Evolutionary conservation across 2,113 vertebrate species (phyloP).

Genomic region (Reinhardtius hippoglossoides): DNA sequence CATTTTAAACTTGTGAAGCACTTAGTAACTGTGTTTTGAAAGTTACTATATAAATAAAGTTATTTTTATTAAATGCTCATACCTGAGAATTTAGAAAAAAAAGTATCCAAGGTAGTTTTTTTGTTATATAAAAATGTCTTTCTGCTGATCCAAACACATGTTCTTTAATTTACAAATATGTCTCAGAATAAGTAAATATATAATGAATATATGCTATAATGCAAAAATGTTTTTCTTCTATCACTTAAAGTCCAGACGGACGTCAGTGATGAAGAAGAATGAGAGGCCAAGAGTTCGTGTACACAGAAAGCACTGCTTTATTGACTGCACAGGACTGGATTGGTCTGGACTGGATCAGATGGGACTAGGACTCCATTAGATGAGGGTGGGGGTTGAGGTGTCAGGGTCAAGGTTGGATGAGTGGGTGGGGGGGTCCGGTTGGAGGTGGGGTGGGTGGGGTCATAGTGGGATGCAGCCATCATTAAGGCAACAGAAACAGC

Average conservation of each 20-base stretch:
- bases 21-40: too few relatives aligned
- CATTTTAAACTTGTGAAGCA: too few relatives aligned
- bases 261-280: slow-evolving; percentile 31
- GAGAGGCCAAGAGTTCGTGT: slow-evolving; percentile 47
- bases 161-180: too few relatives aligned
- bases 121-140: too few relatives aligned
- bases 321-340: slow-evolving; percentile 91
- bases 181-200: not conserved
- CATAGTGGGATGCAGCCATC: slow-evolving; percentile 87
- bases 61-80: too few relatives aligned
- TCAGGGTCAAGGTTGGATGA: not conserved
- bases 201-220: not conserved
- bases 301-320: slow-evolving; percentile 99
- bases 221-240: not conserved
- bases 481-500: slow-evolving; percentile 93
- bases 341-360: slow-evolving; percentile 57
- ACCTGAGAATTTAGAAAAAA: too few relatives aligned
- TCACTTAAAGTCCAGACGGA: too few relatives aligned
- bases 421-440: slow-evolving; percentile 49
- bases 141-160: too few relatives aligned
- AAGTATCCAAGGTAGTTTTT: too few relatives aligned
- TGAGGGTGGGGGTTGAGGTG: slow-evolving; percentile 77
- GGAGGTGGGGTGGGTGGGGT: slow-evolving; percentile 70
- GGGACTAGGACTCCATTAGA: slow-evolving; percentile 87
- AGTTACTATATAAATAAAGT: too few relatives aligned